Base-by-base conservation (phyloP, 2,797 vertebrate species). In the Syngnathus rostellatus region DNA sequence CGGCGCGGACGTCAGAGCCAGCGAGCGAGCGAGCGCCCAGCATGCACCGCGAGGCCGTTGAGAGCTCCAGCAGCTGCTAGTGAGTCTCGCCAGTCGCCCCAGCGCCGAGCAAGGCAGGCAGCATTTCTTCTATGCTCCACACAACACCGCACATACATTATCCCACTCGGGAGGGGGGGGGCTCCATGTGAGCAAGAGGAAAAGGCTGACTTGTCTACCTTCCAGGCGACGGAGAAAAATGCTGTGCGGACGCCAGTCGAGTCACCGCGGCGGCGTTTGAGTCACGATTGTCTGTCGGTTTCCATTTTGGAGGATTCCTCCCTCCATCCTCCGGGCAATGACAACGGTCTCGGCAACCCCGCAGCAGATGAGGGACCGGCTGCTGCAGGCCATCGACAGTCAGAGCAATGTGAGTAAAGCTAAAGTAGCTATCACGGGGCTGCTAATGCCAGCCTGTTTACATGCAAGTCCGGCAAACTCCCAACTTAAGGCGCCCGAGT, bases 281-380 rank as follows among this genome's bases (percentile, higher is more conserved):
- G 86, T 85, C 85, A 79, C 70, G 67, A 66, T 78, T 70, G 83
- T 84, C 81, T 72, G 64, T 74, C 76, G 66, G 78, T 72, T 76
- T 81, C 80, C 81, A 80, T 87, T 90, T 90, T 78, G 92, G 91
- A 91, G 91, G 89, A 90, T 90, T 90, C 90, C 89, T 91, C 90
- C 91, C 89, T 87, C 90, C 89, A 88, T 88, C 90, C 86, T 88
- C 90, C 90, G 92, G 90, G 94, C 95, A 93, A 97, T 98, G 96
- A 97, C 94, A 94, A 93, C 95, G 94, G 94, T 93, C 93, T 92
- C 94, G 85, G 93, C 92, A 89, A 95, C 94, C 90, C 94, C 96
- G 95, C 95, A 95, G 96, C 94, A 96, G 94, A 95, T 98, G 92
- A 97, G 91, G 94, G 96, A 97, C 93, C 94, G 94, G 94, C 96